Evolutionary conservation across 2,888 invertebrate genomes (phyloP), one percentile per base, ranked within the genome.

Genomic region (Agriotes lineatus): DNA sequence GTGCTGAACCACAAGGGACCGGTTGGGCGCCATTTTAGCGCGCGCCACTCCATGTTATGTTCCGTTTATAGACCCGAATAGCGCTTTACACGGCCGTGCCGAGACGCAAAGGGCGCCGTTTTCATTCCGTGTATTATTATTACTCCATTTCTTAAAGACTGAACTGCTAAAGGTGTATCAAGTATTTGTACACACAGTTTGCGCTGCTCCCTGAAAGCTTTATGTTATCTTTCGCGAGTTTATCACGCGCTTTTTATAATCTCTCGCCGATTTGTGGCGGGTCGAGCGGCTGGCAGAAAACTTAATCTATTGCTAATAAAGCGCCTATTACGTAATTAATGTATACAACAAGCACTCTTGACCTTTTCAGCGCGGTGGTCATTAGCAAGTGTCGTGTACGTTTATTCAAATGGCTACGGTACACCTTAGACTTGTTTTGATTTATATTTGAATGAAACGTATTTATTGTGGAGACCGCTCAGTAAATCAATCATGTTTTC

Each of bases 71-170:
- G 80, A 80, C 82, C 81, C 75, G 79, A 82, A 82, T 82, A 78
- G 82, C 82, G 77, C 82, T 80, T 82, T 82, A 82, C 81, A 82
- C 82, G 82, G 80, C 81, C 79, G 79, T 80, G 80, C 81, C 79
- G 81, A 79, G 79, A 78, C 80, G 81, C 79, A 81, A 82, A 82
- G 81, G 81, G 81, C 79, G 77, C 79, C 81, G 81, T 82, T 82
- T 82, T 82, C 82, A 82, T 82, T 82, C 79, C 79, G 76, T 74
- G 75, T 81, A 82, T 82, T 82, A 82, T 82, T 82, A 79, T 78
- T 79, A 75, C 77, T 70, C 80, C 78, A 78, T 79, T 79, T 78
- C 78, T 80, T 79, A 70, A 70, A 72, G 70, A 69, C 69, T 71
- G 57, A 63, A 64, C 54, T 70, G 70, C 70, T 68, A 61, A 73